Evolutionary conservation across 2,113 vertebrate genomes (phyloP), one percentile per base, ranked within the genome.

Genomic region (Cygnus buccinator): DNA sequence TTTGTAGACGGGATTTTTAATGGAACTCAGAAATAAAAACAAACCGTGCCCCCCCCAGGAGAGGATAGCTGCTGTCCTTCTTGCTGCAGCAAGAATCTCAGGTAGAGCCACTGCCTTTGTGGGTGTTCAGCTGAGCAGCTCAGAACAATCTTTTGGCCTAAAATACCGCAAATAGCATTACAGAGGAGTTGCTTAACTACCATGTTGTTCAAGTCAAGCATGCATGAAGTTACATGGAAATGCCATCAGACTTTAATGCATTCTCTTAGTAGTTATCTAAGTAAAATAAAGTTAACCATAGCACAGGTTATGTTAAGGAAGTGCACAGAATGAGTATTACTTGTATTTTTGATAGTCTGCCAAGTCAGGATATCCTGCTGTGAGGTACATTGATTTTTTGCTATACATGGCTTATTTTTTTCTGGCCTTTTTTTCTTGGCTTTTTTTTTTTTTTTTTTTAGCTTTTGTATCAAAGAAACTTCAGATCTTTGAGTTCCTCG

Each of bases 291-390:
- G 80, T 68, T 84, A 95, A 66, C 87, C 29, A 20, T 43, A 74
- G 41, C 57, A 81, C 10, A 2, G 58, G 91, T 96, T 96, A 77
- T 84, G 92, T 77, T 96, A 93, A 97, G 75, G 52, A 77, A 91
- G 31, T 66, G 79, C 82, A 66, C 91, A 84, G 74, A 85, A 84
- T 81, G 66, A 87, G 52, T 91, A 57, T 88, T 90, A n/a, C 63
- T 82, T 94, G 73, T 59, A 37, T 55, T 97, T 94, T 87, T 96
- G 29, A 65, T 79, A 73, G 46, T 72, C 84, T 94, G 91, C 93
- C 90, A 96, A 93, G 89, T 65, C 89, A 94, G 88, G 71, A 73
- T 87, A 74, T 81, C 90, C 48, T 85, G 93, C 93, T 97, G 82
- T 84, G 84, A 94, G 76, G 59, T 87, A 41, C 66, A 54, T 54